phyloP scores from a whole-genome alignment of 2,113 vertebrate species.

The Saguinus midas region DNA sequence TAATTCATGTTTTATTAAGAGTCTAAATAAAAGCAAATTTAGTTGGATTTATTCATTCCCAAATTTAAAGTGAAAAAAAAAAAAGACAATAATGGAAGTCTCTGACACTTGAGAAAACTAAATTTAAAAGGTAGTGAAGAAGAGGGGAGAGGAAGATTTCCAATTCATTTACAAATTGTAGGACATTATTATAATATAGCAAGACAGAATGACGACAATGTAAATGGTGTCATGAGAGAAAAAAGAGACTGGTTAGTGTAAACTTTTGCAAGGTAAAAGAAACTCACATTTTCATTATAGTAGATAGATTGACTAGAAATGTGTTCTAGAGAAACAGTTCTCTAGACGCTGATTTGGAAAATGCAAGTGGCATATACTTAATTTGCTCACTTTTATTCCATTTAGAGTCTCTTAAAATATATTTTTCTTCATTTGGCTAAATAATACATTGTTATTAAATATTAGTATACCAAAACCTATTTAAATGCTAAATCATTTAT shows the following conservation, averaged over 20 bases:
- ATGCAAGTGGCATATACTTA: neutral
- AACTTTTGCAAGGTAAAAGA: neutral
- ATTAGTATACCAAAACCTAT: neutral
- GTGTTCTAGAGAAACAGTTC: neutral
- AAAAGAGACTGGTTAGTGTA: neutral
- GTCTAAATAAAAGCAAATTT: constrained; percentile 65
- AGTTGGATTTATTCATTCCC: constrained; percentile 46
- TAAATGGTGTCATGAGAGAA: neutral
- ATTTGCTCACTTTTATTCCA: neutral
- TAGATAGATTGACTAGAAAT: neutral
- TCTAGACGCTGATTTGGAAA: neutral
- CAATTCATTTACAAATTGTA: constrained; percentile 36
- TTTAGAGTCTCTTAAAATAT: neutral
- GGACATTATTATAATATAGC: neutral
- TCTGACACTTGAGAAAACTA: constrained; percentile 45
- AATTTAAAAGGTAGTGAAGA: neutral
- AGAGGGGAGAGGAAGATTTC: neutral
- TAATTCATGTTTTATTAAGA: constrained; percentile 63
- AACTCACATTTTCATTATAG: neutral
- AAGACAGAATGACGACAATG: neutral
- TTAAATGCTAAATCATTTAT: neutral
- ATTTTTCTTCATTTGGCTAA: neutral
- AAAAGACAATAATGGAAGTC: constrained; percentile 28
- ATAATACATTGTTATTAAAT: neutral
- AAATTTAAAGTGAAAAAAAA: constrained; percentile 55